Percentiles rank a stretch among this genome's conserved stretches.
Conservation (phyloP, 2,113 vertebrate genomes). For the Mixornis gularis region DNA sequence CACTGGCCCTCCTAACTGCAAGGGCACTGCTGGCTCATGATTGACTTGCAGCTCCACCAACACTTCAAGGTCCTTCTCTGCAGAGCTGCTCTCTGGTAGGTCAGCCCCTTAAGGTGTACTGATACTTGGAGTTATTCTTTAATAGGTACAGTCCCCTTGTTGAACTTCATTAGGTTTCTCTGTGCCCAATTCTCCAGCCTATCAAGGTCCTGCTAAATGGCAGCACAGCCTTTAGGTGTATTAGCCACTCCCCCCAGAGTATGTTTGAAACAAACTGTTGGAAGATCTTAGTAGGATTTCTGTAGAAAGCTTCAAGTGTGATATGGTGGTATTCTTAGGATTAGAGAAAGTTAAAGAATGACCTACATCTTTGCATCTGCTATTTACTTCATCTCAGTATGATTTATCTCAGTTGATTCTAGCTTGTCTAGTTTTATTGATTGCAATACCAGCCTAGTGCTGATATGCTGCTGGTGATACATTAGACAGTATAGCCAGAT, state of each 20-base stretch:
- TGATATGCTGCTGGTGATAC: background rate
- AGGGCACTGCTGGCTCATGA: background rate
- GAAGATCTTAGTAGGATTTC: background rate
- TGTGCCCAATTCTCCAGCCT: background rate
- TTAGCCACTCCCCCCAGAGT: background rate
- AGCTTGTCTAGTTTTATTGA: background rate
- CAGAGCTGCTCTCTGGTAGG: background rate
- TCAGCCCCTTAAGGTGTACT: background rate
- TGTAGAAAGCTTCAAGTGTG: background rate
- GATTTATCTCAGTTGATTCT: background rate
- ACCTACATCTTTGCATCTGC: background rate
- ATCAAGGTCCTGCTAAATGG: background rate
- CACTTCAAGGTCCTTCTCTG: background rate
- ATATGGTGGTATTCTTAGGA: background rate
- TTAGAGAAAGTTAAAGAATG: background rate
- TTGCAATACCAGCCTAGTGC: background rate
- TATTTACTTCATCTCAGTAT: background rate
- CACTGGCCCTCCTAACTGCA: background rate
- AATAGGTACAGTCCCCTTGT: background rate
- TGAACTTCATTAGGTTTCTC: background rate
- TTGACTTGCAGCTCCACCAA: background rate
- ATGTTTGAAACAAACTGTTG: background rate
- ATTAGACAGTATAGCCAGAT: background rate
- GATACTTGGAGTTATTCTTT: background rate
- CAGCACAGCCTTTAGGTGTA: background rate